These are phyloP conservation scores for Caenorhabditis afra DNA, from an alignment of 2,888 invertebrate genomes.

Conservation along the genomic window DNA sequence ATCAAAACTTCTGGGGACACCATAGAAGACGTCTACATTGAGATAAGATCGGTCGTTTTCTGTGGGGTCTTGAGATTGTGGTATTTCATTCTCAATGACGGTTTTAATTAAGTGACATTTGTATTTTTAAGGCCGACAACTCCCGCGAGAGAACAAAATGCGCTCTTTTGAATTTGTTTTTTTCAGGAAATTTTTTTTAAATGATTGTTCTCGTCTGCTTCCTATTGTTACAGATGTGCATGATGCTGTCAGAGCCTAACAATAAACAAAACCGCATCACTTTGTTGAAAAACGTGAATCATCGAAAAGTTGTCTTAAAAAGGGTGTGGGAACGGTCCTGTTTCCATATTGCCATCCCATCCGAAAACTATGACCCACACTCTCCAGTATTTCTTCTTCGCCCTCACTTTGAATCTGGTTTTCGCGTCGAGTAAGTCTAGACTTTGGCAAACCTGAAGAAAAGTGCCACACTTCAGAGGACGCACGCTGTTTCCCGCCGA, in stretches of 20 bases:
- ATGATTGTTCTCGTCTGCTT: neutral
- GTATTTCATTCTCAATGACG: neutral
- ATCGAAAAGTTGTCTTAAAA: neutral
- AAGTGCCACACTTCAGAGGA: slow-evolving; percentile 17
- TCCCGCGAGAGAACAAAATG: no score
- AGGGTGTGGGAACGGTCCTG: neutral
- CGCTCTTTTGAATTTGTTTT: no score
- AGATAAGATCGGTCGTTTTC: no score
- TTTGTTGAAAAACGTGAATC: slow-evolving; percentile 48
- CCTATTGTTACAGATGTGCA: slow-evolving; percentile 1
- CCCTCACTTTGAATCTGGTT: neutral
- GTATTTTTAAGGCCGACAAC: no score
- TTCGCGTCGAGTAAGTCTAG: neutral
- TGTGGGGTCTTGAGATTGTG: no score
- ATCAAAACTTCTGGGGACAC: no score
- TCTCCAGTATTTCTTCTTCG: no score
- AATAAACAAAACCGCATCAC: slow-evolving; percentile 38
- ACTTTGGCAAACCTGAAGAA: no score
- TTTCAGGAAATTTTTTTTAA: neutral
- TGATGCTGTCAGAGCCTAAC: neutral
- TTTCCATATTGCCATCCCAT: neutral
- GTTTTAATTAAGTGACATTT: no score
- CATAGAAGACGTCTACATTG: no score
- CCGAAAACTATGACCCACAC: no score
- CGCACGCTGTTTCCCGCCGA: slow-evolving; percentile 32